Evolutionary conservation across 1,140 invertebrate genomes (phyloP), one percentile per base, ranked within the genome.

Genomic region (Drosophila murphyi): DNA sequence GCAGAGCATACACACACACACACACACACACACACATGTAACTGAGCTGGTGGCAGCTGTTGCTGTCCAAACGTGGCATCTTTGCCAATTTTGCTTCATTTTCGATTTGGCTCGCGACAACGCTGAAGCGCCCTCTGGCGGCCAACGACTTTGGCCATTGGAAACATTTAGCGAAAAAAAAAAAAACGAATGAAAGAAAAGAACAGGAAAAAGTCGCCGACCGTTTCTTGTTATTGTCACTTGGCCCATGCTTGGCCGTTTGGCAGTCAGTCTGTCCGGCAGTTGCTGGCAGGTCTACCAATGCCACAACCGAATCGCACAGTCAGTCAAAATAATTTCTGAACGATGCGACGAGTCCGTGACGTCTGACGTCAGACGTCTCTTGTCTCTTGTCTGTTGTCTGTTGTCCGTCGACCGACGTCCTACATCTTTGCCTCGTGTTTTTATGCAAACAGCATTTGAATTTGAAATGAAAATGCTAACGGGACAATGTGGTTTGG

Each of bases 391-490:
- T 20, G 20, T 20, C 20, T 2, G 20, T 20, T 20, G 20, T 20
- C 20, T 2, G 20, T 20, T 2, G 20, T 20, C 20, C 20, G 20
- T 20, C 20, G 20, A 1, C 20, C 20, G 20, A 20, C 20, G 20
- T 20, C 20, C 20, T 72, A 79, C 72, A 72, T 81, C 76, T 82
- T 82, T 69, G 72, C 43, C 67, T 86, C 63, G 74, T 78, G 81
- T 78, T 86, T 86, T 86, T 87, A 82, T 89, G 83, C 85, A 88
- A 88, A 88, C 80, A 89, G 71, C 80, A 88, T 88, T 89, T 88
- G 85, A 88, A 88, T 88, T 83, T 80, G 85, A 88, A 88, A 88
- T 88, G 83, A 88, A 88, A 88, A 70, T 65, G 73, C 82, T 75
- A 80, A 72, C 68, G 82, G 82, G 55, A 34, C 71, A 70, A 47